Base-by-base conservation (phyloP, 2,888 invertebrate species). In the Agrenia bidenticulata region DNA sequence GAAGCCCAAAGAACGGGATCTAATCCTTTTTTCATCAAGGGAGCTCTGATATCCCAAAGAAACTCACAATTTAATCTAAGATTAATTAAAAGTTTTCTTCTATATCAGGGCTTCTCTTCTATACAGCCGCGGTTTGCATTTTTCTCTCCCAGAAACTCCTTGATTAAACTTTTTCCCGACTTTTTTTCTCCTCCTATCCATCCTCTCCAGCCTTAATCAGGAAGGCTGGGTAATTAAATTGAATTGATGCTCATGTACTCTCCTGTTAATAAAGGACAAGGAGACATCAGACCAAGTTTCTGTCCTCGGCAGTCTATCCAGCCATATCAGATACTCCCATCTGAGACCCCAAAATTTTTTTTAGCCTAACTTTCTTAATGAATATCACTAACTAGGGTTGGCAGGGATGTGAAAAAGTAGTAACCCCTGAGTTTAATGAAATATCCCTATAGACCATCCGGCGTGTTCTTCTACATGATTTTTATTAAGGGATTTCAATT, bases 81-180 rank as follows among this genome's bases (percentile, higher is more conserved):
- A 71, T 71, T 71, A 71, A 71, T 71, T 71, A 71, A 71, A 71
- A 71, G 64, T 68, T 71, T 68, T 64, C 68, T 62, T 54, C 57
- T 63, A 45, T 45, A 45, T 45, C 9, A 45, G 45, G 45, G 45
- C 15, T 19, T 58, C 57, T 63, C 41, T 53, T 24, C 54, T 9
- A n/a, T n/a, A n/a, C n/a, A 59, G 27, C 50, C 41, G 27, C 45
- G 45, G 45, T 45, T 45, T 45, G 45, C 45, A 45, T 45, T 45
- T 45, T 45, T 45, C 45, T 45, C 45, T 45, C 45, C 19, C 19
- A 5, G 5, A 45, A 45, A 45, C 50, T 58, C 27, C 41, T 64
- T 64, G 64, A 64, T 64, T 64, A 64, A 64, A 64, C 64, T 64
- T 64, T 64, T 57, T 64, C 49, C 42, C 60, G 49, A 57, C 63